Base-by-base conservation (phyloP, 2,797 vertebrate genomes). In the Chaetophractus vellerosus region DNA sequence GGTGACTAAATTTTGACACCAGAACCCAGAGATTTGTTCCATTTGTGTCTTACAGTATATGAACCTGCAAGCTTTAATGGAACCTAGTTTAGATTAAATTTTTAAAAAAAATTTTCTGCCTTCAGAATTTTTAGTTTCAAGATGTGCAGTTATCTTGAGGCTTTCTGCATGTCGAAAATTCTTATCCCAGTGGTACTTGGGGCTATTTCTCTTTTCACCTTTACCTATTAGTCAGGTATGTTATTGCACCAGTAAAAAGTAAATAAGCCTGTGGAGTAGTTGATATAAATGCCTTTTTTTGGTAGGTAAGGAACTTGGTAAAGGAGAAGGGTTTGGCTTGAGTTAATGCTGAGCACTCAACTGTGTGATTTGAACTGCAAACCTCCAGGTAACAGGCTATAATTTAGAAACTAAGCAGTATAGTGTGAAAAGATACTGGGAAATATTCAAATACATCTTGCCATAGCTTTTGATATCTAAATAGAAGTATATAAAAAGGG, bases 311-410 rank as follows among this genome's bases (percentile, higher is more conserved):
- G 23, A 92, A 63, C 48, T 84, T 1, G 0, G 31, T 88, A 24
- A 76, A 64, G 24, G 74, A 96, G 50, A 93, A 88, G 75, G 7
- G 21, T 26, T 57, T 61, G 76, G 57, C 24, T 72, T 92, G 83
- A 86, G 21, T 38, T 23, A 55, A 61, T n/a, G 11, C 33, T 52
- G 19, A 81, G 9, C 61, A 14, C 50, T 85, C 6, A 2, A 2
- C 24, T 71, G 2, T 88, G 33, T 94, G 92, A 83, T 88, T 88
- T 79, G 81, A 88, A 92, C 41, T 52, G 12, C 5, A 74, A 15
- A 75, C 45, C 19, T 31, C 21, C 9, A 45, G 24, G 71, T 87
- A 50, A 66, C 45, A 76, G 80, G 38, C 79, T 88, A 2, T 90
- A 50, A 90, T 74, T 90, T 81, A 68, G 63, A 95, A 80, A 64